These are phyloP conservation scores for Morelia viridis DNA, from an alignment of 2,797 vertebrate genomes.

Conservation along the genomic window DNA sequence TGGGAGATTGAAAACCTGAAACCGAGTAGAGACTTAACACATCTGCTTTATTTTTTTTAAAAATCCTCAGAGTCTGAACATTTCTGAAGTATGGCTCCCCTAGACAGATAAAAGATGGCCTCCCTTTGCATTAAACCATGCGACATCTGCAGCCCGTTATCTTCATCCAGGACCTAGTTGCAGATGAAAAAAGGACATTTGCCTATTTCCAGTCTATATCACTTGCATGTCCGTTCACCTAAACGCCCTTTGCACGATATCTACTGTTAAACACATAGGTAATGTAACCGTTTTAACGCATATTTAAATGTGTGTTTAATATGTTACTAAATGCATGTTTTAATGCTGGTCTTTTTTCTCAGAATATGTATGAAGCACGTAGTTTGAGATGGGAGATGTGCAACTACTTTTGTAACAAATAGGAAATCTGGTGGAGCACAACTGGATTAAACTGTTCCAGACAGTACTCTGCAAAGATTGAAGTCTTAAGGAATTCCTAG, in stretches of 20 bases:
- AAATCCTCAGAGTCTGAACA: background rate
- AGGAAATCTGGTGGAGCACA: background rate
- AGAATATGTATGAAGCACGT: background rate
- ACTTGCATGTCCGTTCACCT: background rate
- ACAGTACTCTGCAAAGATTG: background rate
- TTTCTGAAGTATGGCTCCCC: no score
- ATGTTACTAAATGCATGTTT: background rate
- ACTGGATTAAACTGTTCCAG: background rate
- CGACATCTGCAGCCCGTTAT: background rate
- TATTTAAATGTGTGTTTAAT: background rate
- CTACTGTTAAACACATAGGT: background rate
- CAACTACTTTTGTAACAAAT: background rate
- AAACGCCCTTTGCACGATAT: background rate
- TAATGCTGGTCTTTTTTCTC: background rate
- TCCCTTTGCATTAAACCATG: no score
- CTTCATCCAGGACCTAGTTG: background rate
- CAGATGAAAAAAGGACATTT: background rate
- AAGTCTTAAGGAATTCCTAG: background rate
- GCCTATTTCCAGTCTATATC: background rate
- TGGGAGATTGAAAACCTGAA: background rate
- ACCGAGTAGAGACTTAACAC: background rate
- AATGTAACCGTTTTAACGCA: background rate
- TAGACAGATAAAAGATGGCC: no score
- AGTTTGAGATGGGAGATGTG: background rate
- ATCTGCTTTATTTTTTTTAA: background rate